Evolutionary conservation across 2,888 invertebrate genomes (phyloP), one percentile per base, ranked within the genome.

Genomic region (Leucozona laternaria): DNA sequence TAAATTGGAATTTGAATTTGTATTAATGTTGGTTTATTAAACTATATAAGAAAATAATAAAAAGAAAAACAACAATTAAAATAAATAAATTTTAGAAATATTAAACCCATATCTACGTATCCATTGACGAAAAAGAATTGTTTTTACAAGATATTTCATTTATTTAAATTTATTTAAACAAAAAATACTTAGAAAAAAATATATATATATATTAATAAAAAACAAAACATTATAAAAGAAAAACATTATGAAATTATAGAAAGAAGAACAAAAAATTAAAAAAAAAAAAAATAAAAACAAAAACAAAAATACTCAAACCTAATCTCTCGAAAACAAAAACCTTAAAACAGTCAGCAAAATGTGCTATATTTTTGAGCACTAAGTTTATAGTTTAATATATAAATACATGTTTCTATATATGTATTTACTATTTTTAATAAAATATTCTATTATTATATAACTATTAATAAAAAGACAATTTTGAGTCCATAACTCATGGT

Each of bases 311-410:
- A 76, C 76, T 80, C 76, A 48, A 76, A 48, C 60, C 43, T 75
- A 50, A 66, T 80, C 75, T 58, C 66, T 20, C 31, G 50, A 70
- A 40, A 57, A 25, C 17, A 62, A 8, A 80, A 60, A 50, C n/a
- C 10, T 17, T 20, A 57, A 79, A 75, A 50, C 34, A 81, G 79
- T 75, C 73, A 73, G 55, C 55, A 79, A 70, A 84, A 64, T 66
- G 80, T 84, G 75, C 83, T 75, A 84, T 84, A 84, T 84, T 75
- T 84, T 84, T 84, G 70, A 79, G 75, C 70, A 79, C 85, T 80
- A 25, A 57, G 58, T 80, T 81, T 85, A 78, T 81, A 78, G 72
- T 78, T 78, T 73, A 70, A 22, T 62, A 76, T 34, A 40, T 48
- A 62, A 37, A 57, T 50, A 55, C 58, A 66, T 71, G 4, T 57